Conservation (phyloP, 2,797 vertebrate genomes). For the Cetoscarus ocellatus region DNA sequence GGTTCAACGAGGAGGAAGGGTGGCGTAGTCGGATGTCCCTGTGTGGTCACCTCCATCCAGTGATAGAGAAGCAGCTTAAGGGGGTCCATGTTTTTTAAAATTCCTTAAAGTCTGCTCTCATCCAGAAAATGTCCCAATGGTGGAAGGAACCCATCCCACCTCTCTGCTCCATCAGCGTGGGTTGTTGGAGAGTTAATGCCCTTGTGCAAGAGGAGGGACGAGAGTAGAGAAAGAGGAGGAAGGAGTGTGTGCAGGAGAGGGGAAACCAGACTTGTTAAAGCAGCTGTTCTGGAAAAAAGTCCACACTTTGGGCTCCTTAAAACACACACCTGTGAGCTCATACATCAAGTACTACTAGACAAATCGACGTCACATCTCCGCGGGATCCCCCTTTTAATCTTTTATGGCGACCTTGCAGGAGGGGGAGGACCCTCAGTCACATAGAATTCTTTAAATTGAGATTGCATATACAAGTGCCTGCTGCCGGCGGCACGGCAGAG, state of each 20-base stretch:
- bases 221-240: conserved; percentile 8
- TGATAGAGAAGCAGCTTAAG: conserved; percentile 62
- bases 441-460: conserved; percentile 73
- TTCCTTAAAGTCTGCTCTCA: conserved; percentile 44
- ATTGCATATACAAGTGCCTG: conserved; percentile 84
- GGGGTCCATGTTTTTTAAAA: conserved; percentile 31
- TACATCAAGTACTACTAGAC: conserved; percentile 72
- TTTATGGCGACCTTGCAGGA: conserved; percentile 71
- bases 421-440: conserved; percentile 54
- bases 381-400: conserved; percentile 41
- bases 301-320: conserved; percentile 36
- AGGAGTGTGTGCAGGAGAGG: background rate
- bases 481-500: conserved; percentile 58
- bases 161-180: conserved; percentile 40
- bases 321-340: conserved; percentile 78
- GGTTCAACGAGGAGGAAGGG: background rate
- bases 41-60: conserved; percentile 67
- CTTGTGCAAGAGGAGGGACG: conserved; percentile 56
- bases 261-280: conserved; percentile 28
- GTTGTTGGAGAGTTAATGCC: conserved; percentile 68
- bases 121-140: conserved; percentile 37
- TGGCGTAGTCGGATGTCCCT: conserved; percentile 32
- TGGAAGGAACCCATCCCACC: conserved; percentile 12
- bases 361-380: conserved; percentile 72
- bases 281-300: conserved; percentile 33